phyloP scores from a whole-genome alignment of 2,888 invertebrate species.

The Campoplex capitator region DNA sequence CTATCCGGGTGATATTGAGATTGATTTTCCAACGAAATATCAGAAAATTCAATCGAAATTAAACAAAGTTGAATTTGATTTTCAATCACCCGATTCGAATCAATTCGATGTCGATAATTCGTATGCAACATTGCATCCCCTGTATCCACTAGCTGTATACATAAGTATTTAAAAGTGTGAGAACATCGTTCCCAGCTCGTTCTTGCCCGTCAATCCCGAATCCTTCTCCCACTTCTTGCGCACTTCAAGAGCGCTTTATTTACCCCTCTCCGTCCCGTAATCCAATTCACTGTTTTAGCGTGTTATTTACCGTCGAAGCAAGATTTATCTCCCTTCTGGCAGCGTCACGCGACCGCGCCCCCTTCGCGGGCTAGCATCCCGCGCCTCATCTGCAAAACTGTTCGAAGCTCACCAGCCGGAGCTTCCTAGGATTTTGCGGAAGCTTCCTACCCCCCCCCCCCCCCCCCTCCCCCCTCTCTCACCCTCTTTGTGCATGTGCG shows the following conservation, averaged over 20 bases:
- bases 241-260: conserved; percentile 57
- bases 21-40: too few species aligned
- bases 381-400: conserved; percentile 50
- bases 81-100: neutral
- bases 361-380: conserved; percentile 49
- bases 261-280: conserved; percentile 62
- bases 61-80: neutral
- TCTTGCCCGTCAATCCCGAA: conserved; percentile 44
- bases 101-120: conserved; percentile 20
- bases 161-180: conserved; percentile 47
- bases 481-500: neutral
- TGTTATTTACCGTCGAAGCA: conserved; percentile 73
- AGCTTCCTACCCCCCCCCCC: conserved; percentile 46
- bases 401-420: conserved; percentile 47
- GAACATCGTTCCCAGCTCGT: conserved; percentile 57
- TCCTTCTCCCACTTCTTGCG: neutral
- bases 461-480: conserved; percentile 16
- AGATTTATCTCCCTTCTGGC: conserved; percentile 72
- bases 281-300: conserved; percentile 72
- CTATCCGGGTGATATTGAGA: too few species aligned
- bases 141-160: conserved; percentile 5
- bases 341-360: conserved; percentile 71
- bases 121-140: conserved; percentile 10
- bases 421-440: conserved; percentile 31
- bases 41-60: too few species aligned